A percentile compares a stretch with the other conserved stretches of the same genome.
Conservation (phyloP, 1,140 invertebrate species). For the Formica exsecta region DNA sequence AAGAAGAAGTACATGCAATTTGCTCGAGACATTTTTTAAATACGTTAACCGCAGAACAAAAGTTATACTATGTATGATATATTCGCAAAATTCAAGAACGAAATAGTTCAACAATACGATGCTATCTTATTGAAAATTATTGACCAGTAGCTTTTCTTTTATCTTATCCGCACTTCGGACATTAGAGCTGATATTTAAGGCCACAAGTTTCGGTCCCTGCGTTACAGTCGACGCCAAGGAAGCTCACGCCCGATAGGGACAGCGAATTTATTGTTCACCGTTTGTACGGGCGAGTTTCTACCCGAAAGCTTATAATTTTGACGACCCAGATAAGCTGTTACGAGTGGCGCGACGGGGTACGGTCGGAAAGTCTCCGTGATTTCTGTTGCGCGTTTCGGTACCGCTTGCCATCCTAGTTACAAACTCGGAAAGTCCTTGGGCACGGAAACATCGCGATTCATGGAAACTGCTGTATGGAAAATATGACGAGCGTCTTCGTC, state of each 20-base stretch:
- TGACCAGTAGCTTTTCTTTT: constrained; percentile 44
- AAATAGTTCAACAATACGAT: constrained; percentile 6
- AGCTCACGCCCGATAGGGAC: constrained; percentile 64
- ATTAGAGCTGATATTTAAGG: constrained; percentile 36
- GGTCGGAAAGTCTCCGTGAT: constrained; percentile 58
- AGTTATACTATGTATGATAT: background rate
- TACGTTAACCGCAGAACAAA: background rate
- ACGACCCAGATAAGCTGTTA: constrained; percentile 75
- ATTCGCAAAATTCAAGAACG: background rate
- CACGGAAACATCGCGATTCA: constrained; percentile 49
- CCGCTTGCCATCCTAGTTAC: constrained; percentile 49
- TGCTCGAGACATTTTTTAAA: background rate
- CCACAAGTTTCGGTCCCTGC: constrained; percentile 30
- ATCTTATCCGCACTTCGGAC: constrained; percentile 43
- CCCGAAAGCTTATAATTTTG: constrained; percentile 77
- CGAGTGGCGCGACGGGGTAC: constrained; percentile 19
- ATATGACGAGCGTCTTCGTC: constrained; percentile 59
- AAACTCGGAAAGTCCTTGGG: constrained; percentile 58
- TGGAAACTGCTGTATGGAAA: constrained; percentile 55
- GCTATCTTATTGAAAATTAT: constrained; percentile 56
- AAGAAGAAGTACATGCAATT: background rate
- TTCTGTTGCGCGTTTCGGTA: constrained; percentile 55
- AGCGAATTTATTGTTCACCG: constrained; percentile 67
- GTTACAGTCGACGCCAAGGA: constrained; percentile 43
- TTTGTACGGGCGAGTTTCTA: constrained; percentile 71